phyloP scores from a whole-genome alignment of 2,797 vertebrate genomes.

The Danio kyathit region DNA sequence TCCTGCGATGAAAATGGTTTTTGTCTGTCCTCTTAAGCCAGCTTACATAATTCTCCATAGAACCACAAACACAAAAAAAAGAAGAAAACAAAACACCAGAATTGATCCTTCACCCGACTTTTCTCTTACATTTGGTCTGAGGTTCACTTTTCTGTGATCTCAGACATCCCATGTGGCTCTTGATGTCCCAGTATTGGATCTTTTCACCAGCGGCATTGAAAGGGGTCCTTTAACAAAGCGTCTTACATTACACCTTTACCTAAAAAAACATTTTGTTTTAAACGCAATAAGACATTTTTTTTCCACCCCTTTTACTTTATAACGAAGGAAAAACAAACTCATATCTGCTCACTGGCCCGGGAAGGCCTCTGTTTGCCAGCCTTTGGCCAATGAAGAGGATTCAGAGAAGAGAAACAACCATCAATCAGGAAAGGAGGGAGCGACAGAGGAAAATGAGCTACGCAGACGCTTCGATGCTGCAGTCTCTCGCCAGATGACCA shows the following conservation, averaged over 20 bases:
- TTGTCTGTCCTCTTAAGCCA: constrained; percentile 93
- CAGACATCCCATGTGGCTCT: constrained; percentile 87
- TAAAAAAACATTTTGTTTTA: constrained; percentile 99
- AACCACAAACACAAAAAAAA: constrained; percentile 84
- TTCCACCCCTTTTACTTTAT: constrained; percentile 91
- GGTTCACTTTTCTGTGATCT: constrained; percentile 84
- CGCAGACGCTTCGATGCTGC: constrained; percentile 96
- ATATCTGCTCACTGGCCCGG: constrained; percentile 98
- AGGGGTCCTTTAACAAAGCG: constrained; percentile 99
- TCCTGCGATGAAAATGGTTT: constrained; percentile 89
- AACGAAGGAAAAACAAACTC: constrained; percentile 78
- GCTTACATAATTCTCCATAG: constrained; percentile 79
- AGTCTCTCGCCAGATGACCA: constrained; percentile 98
- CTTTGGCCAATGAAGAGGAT: constrained; percentile 99
- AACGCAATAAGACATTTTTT: constrained; percentile 96
- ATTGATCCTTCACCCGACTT: constrained; percentile 88
- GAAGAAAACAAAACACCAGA: constrained; percentile 87
- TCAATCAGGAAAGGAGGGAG: constrained; percentile 99
- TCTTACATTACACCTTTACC: constrained; percentile 99
- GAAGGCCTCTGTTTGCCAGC: constrained; percentile 99
- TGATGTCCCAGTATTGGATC: constrained; percentile 91
- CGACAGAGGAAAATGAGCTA: constrained; percentile 94
- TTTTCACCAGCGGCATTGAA: constrained; percentile 94
- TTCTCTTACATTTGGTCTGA: constrained; percentile 84
- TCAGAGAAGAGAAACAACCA: constrained; percentile 99